Conservation (phyloP, 2,888 invertebrate genomes). For the Bombyx huttoni region DNA sequence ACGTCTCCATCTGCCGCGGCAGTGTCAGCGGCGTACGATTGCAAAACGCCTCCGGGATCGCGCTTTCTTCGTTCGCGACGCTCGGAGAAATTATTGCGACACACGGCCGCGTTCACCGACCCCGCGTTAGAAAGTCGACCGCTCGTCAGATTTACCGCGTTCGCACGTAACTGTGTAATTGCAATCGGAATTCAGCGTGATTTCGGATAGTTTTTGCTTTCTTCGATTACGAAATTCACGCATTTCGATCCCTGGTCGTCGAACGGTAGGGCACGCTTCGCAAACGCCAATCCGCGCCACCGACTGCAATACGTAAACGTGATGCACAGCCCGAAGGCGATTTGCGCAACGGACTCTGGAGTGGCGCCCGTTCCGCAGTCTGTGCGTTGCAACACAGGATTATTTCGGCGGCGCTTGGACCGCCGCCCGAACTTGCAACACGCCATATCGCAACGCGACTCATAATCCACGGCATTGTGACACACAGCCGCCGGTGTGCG, state of each 20-base stretch:
- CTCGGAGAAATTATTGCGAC: conserved; percentile 71
- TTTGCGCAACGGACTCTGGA: conserved; percentile 62
- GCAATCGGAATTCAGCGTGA: conserved; percentile 57
- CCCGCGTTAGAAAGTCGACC: conserved; percentile 71
- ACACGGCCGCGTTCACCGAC: conserved; percentile 65
- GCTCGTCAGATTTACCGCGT: conserved; percentile 67
- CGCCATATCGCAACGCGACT: conserved; percentile 66
- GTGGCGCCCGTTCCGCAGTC: conserved; percentile 65
- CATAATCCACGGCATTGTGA: conserved; percentile 67
- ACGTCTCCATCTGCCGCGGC: conserved; percentile 35
- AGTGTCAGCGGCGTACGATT: conserved; percentile 37
- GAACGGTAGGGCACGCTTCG: conserved; percentile 47
- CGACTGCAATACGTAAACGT: background rate
- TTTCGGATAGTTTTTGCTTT: conserved; percentile 68
- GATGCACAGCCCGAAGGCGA: conserved; percentile 20
- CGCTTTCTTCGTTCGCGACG: conserved; percentile 71
- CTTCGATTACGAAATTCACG: conserved; percentile 64
- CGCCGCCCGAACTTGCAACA: conserved; percentile 69
- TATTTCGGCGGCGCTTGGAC: conserved; percentile 67
- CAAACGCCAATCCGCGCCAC: conserved; percentile 24
- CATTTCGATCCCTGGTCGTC: conserved; percentile 54
- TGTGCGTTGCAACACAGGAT: conserved; percentile 67
- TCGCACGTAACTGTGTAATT: conserved; percentile 65
- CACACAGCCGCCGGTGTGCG: conserved; percentile 35
- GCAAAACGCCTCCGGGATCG: conserved; percentile 69